Evolutionary conservation across 2,888 invertebrate genomes (phyloP).

Genomic region (Polietes domitor): DNA sequence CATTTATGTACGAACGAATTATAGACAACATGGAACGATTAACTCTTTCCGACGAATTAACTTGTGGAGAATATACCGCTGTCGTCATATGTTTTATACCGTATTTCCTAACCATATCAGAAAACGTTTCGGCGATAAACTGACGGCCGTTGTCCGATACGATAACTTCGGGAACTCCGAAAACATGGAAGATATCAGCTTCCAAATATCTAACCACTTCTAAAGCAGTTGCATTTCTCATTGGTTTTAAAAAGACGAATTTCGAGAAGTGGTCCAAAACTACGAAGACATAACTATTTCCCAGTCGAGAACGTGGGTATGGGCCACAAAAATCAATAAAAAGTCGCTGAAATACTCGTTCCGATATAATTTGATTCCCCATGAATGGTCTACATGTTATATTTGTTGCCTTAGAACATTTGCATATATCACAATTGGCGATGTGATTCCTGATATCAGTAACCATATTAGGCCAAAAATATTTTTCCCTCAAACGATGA

Average conservation of each 20-base stretch:
- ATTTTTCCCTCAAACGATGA: too few species aligned
- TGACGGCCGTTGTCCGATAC: slow-evolving; percentile 70
- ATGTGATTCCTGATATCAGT: too few species aligned
- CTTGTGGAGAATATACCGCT: slow-evolving; percentile 73
- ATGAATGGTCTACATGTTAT: too few species aligned
- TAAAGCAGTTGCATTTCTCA: slow-evolving; percentile 6
- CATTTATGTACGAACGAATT: slow-evolving; percentile 70
- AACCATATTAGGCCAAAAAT: too few species aligned
- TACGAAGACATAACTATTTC: background rate
- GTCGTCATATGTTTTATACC: slow-evolving; percentile 64
- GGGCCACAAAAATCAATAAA: too few species aligned
- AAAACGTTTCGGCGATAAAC: slow-evolving; percentile 62
- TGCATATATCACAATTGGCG: too few species aligned
- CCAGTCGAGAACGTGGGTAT: too few species aligned
- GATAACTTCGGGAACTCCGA: slow-evolving; percentile 68
- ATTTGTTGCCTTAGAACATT: too few species aligned
- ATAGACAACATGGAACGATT: slow-evolving; percentile 72
- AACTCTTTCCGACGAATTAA: slow-evolving; percentile 70
- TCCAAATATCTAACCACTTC: slow-evolving; percentile 37
- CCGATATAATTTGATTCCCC: background rate
- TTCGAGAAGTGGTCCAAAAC: background rate
- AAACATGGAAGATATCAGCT: slow-evolving; percentile 67
- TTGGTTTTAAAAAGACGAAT: too few species aligned
- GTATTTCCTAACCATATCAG: slow-evolving; percentile 58
- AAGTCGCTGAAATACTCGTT: background rate